Conservation (phyloP, 1,140 invertebrate genomes). For the Bombus waltoni region DNA sequence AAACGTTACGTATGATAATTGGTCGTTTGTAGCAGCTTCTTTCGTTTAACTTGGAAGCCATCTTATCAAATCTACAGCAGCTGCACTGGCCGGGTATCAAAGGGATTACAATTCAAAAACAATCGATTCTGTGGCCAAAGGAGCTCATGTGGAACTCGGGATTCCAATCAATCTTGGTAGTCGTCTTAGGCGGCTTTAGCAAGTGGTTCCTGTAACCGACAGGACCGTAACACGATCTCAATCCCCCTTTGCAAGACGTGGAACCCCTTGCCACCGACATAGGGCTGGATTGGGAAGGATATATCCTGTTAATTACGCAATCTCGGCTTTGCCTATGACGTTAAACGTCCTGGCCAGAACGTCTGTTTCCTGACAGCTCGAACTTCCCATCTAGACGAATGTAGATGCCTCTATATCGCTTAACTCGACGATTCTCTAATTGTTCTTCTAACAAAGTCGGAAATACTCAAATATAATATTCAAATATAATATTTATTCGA, state of each 20-base stretch:
- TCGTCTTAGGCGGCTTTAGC: conserved; percentile 47
- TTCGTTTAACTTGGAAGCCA: not conserved
- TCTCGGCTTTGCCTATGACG: conserved; percentile 64
- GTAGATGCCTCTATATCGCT: not conserved
- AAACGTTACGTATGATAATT: not conserved
- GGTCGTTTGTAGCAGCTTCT: not conserved
- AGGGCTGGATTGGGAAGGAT: conserved; percentile 30
- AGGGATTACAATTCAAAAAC: conserved; percentile 40
- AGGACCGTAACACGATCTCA: conserved; percentile 50
- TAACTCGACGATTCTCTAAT: not conserved
- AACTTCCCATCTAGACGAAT: conserved; percentile 38
- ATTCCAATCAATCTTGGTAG: conserved; percentile 48
- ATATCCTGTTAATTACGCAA: conserved; percentile 59
- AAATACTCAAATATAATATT: not conserved
- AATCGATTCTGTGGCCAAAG: conserved; percentile 1
- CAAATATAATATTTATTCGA: too few relatives aligned
- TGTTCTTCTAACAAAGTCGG: not conserved
- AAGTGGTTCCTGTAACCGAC: conserved; percentile 51
- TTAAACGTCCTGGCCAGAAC: conserved; percentile 61
- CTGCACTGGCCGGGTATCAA: not conserved
- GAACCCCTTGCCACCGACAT: conserved; percentile 43
- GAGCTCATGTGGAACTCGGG: not conserved
- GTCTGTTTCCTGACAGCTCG: conserved; percentile 50
- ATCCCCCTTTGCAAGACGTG: conserved; percentile 41
- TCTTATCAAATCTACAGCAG: not conserved